These are phyloP conservation scores for Cactoblastis cactorum DNA, from an alignment of 2,888 invertebrate genomes.

Conservation along the genomic window DNA sequence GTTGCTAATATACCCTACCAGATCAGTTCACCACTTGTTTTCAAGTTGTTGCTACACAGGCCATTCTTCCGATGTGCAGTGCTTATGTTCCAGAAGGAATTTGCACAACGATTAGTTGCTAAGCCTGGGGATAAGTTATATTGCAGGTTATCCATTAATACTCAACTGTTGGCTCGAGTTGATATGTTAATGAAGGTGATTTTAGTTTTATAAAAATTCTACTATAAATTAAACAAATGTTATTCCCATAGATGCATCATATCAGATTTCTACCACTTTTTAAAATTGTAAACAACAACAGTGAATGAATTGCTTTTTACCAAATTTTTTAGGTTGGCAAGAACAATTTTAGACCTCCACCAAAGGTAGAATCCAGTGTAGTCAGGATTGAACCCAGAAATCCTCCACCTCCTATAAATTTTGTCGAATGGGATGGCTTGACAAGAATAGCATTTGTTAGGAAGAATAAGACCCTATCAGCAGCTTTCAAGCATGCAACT, in stretches of 20 bases:
- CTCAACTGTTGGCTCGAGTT: constrained; percentile 95
- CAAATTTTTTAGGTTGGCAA: constrained; percentile 88
- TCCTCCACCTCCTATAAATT: constrained; percentile 97
- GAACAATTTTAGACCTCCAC: constrained; percentile 99
- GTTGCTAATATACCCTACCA: constrained; percentile 99
- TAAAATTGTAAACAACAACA: too few relatives aligned
- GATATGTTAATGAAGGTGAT: constrained; percentile 96
- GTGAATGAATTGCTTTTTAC: neutral
- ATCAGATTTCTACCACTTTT: too few relatives aligned
- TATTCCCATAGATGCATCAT: too few relatives aligned
- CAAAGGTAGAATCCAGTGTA: constrained; percentile 99
- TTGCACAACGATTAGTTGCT: constrained; percentile 97
- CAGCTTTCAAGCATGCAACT: constrained; percentile 92
- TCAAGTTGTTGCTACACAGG: constrained; percentile 93
- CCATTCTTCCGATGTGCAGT: constrained; percentile 95
- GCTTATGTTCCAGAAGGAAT: constrained; percentile 99
- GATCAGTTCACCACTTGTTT: constrained; percentile 97
- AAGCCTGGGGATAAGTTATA: constrained; percentile 98
- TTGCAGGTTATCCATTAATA: constrained; percentile 97
- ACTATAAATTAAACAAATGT: too few relatives aligned
- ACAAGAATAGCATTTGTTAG: constrained; percentile 96
- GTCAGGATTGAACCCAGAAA: constrained; percentile 98
- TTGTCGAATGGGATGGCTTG: constrained; percentile 98
- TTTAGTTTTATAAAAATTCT: too few relatives aligned
- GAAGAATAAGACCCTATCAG: constrained; percentile 97